Conservation (phyloP, 53 echinoderm and acorn worm species). For the Arbacia lixula region DNA sequence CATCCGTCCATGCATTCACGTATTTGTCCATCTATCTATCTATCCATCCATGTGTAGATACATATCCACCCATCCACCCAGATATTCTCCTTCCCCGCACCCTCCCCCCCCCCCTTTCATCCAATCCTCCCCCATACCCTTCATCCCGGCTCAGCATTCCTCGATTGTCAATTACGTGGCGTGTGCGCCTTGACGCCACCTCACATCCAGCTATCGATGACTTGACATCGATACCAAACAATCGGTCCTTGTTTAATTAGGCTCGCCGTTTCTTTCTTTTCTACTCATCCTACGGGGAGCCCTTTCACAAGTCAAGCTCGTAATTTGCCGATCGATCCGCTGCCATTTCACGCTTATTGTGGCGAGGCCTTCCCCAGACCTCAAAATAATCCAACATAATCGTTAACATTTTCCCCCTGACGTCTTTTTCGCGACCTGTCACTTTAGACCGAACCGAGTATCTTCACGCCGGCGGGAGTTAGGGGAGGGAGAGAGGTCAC, state of each 20-base stretch:
- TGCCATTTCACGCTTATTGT: constrained; percentile 52
- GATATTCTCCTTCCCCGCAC: background rate
- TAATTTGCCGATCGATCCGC: constrained; percentile 38
- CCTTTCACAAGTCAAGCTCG: constrained; percentile 28
- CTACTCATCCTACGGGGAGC: background rate
- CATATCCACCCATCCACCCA: too few species aligned
- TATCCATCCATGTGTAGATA: too few species aligned
- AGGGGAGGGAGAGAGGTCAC: background rate
- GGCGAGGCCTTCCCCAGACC: background rate
- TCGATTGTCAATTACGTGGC: constrained; percentile 34
- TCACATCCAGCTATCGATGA: constrained; percentile 35
- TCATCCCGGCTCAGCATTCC: background rate
- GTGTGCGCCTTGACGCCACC: constrained; percentile 22
- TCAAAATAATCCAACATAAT: constrained; percentile 52
- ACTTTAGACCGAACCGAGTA: background rate
- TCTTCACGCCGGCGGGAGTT: too few species aligned
- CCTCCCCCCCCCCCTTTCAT: background rate
- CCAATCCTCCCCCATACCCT: background rate
- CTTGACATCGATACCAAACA: constrained; percentile 49
- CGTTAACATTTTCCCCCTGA: constrained; percentile 51
- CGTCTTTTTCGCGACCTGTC: constrained; percentile 40
- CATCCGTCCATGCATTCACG: too few species aligned
- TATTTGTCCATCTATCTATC: too few species aligned
- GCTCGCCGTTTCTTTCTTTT: background rate
- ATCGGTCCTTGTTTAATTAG: constrained; percentile 21